Evolutionary conservation across 2,797 vertebrate species (phyloP).

Genomic region (Danio choprae): DNA sequence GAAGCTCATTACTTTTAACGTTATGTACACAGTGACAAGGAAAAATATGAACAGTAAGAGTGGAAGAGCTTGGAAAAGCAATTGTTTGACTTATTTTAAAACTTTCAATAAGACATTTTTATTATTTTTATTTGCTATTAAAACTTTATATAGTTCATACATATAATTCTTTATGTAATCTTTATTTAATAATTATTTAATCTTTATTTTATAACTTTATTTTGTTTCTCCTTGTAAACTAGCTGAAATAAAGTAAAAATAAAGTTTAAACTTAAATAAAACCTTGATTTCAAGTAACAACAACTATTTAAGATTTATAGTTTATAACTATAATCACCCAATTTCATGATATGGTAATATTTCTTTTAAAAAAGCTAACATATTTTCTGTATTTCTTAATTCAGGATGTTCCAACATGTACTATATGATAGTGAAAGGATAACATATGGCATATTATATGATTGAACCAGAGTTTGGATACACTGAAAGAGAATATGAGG

Average conservation of each 20-base stretch:
- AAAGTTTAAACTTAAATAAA: no score
- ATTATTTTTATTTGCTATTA: no score
- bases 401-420: not conserved
- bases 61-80: not conserved
- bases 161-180: no score
- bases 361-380: not conserved
- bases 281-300: no score
- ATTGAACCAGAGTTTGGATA: conserved; percentile 25
- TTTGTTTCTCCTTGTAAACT: no score
- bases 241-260: no score
- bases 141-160: no score
- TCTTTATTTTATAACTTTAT: no score
- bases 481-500: conserved; percentile 7
- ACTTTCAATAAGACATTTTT: no score
- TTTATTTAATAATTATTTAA: no score
- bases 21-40: not conserved
- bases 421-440: not conserved
- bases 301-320: no score
- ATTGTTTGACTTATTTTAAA: not conserved
- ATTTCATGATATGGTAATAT: not conserved
- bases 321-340: not conserved
- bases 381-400: not conserved
- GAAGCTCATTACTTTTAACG: conserved; percentile 1
- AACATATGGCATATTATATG: not conserved
- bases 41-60: not conserved